phyloP scores from a whole-genome alignment of 2,113 vertebrate genomes.

The Psophia crepitans region DNA sequence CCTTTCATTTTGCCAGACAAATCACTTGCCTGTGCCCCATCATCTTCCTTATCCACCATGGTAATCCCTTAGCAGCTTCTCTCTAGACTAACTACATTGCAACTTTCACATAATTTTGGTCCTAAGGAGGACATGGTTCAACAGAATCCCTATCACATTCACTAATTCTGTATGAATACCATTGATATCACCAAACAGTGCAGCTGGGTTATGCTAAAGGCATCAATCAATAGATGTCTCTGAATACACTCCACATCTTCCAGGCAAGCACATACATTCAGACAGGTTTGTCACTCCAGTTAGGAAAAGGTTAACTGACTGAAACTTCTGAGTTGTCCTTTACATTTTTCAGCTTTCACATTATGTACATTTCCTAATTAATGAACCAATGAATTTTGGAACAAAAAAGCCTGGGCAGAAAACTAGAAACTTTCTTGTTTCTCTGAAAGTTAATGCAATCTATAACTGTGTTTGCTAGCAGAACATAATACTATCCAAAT shows the following conservation, averaged over 20 bases:
- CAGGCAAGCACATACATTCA: neutral
- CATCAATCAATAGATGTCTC: accelerated
- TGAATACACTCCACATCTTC: neutral
- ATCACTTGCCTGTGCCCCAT: neutral
- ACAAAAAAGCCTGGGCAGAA: neutral
- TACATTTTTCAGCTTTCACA: neutral
- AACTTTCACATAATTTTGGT: neutral
- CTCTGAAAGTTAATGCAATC: neutral
- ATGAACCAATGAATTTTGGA: neutral
- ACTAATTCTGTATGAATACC: neutral
- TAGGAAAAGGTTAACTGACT: neutral
- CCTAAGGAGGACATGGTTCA: neutral
- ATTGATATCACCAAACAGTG: neutral
- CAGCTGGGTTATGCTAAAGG: neutral
- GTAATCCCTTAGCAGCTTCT: neutral
- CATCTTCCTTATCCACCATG: neutral
- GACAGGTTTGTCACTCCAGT: neutral
- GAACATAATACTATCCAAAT: neutral
- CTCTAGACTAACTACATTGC: neutral
- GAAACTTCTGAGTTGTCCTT: neutral
- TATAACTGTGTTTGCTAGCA: neutral
- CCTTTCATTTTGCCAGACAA: neutral
- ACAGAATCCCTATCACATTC: neutral
- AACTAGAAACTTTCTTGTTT: neutral
- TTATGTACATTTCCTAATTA: neutral